Conservation (phyloP, 2,113 vertebrate species). For the Gadus chalcogrammus region DNA sequence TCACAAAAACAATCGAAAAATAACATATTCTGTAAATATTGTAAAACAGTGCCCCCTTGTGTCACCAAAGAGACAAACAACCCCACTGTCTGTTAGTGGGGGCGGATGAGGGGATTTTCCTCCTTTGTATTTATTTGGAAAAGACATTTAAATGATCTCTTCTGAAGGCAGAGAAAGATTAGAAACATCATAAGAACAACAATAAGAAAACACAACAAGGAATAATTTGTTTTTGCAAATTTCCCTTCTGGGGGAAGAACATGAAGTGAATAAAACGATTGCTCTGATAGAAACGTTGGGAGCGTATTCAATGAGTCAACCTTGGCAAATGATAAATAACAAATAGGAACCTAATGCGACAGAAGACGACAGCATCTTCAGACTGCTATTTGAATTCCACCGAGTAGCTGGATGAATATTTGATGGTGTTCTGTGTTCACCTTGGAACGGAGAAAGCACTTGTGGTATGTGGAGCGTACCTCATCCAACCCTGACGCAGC, state of each 20-base stretch:
- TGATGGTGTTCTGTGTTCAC: slow-evolving; percentile 40
- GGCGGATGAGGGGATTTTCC: too few species aligned
- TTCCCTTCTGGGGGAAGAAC: background rate
- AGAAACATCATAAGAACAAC: background rate
- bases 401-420: slow-evolving; percentile 48
- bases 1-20: slow-evolving; percentile 13
- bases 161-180: too few species aligned
- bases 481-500: background rate
- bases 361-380: slow-evolving; percentile 22
- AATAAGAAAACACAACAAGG: background rate
- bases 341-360: background rate
- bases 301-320: slow-evolving; percentile 12
- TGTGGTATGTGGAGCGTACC: background rate
- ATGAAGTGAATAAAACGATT: slow-evolving; percentile 6
- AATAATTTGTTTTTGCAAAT: background rate
- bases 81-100: background rate
- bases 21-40: slow-evolving; percentile 7
- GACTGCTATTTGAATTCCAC: slow-evolving; percentile 30
- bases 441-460: slow-evolving; percentile 24
- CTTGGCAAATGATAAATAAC: background rate
- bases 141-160: too few species aligned
- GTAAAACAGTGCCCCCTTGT: slow-evolving; percentile 64
- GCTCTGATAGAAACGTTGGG: background rate
- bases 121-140: too few species aligned
- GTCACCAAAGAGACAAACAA: slow-evolving; percentile 29